Conservation (phyloP, 2,888 invertebrate genomes). For the Lasioglossum pauxillum region DNA sequence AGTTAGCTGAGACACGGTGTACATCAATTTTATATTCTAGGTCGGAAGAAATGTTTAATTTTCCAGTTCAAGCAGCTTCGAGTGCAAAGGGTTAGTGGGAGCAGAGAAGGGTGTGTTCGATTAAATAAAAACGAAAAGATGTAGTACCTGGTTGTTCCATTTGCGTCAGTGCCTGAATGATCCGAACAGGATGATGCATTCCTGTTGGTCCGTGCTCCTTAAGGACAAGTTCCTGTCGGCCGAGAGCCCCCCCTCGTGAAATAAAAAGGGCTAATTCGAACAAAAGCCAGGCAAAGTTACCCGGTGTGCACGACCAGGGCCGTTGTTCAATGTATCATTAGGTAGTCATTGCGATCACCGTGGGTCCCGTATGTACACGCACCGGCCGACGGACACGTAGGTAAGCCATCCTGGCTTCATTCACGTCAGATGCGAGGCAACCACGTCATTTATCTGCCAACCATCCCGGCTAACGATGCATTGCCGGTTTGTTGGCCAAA, state of each 20-base stretch:
- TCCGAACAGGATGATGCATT: conserved; percentile 10
- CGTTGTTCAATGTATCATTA: conserved; percentile 79
- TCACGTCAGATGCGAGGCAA: conserved; percentile 82
- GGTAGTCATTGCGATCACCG: conserved; percentile 78
- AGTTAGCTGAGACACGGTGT: too few species aligned
- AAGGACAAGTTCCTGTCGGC: conserved; percentile 9
- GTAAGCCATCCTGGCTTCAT: conserved; percentile 80
- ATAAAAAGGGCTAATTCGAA: conserved; percentile 60
- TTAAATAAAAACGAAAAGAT: not conserved
- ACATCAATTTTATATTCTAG: too few species aligned
- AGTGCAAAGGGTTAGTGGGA: too few species aligned
- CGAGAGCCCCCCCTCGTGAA: not conserved
- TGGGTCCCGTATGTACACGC: conserved; percentile 53
- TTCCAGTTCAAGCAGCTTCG: too few species aligned
- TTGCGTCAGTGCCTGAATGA: not conserved
- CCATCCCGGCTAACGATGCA: conserved; percentile 80
- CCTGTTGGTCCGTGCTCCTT: not conserved
- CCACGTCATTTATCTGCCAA: conserved; percentile 82
- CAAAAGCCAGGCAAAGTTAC: conserved; percentile 55
- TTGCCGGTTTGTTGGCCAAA: conserved; percentile 73
- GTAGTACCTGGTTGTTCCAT: not conserved
- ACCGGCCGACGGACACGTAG: conserved; percentile 64
- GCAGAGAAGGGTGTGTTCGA: not conserved
- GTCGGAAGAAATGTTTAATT: too few species aligned
- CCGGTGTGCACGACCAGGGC: conserved; percentile 40